Evolutionary conservation across 30 jellyfish, hydroid and myxozoan species (phyloP), one percentile per base, ranked within the genome.

Genomic region (Turritopsis rubra): DNA sequence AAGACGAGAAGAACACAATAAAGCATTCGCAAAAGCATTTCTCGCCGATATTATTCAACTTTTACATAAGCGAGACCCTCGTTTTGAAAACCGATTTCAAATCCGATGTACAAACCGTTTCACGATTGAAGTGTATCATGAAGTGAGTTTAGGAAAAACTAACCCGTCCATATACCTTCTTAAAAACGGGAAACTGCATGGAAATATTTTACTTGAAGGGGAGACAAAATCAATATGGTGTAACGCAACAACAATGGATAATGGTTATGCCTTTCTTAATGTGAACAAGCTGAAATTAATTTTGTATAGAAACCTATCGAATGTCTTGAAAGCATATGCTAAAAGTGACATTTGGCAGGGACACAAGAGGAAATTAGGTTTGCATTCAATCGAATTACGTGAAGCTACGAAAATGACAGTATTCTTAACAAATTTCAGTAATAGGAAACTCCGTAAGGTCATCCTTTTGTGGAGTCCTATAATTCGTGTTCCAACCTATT

Each of bases 131-230:
- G n/a, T 65, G n/a, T 82, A 0, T 29, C 18, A 65, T 1, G 21
- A 66, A 20, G 7, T 82, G 1, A 26, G 72, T 66, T 19, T 82
- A 41, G 88, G 88, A n/a, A 21, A 82, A 25, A 52, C 22, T 0
- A 82, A 82, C 75, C 88, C 88, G 8, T 82, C 88, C 52, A 28
- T 82, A 25, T 82, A 82, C 31, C 30, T 82, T 16, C 54, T 17
- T 27, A 66, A 71, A 66, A 53, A 26, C 22, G 88, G 88, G 18
- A 71, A 66, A 29, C 30, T 27, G 21, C 23, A 13, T 0, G 83
- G 77, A 20, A 26, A 28, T 16, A 82, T 82, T 23, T 24, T 30
- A 1, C 68, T 31, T 0, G 88, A 82, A 66, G 88, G 86, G 1
- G 85, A 82, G 72, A 82, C 83, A 22, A 71, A 71, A 71, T 18